Base-by-base conservation (phyloP, 1,140 invertebrate genomes). In the Drosophila melanogaster region DNA sequence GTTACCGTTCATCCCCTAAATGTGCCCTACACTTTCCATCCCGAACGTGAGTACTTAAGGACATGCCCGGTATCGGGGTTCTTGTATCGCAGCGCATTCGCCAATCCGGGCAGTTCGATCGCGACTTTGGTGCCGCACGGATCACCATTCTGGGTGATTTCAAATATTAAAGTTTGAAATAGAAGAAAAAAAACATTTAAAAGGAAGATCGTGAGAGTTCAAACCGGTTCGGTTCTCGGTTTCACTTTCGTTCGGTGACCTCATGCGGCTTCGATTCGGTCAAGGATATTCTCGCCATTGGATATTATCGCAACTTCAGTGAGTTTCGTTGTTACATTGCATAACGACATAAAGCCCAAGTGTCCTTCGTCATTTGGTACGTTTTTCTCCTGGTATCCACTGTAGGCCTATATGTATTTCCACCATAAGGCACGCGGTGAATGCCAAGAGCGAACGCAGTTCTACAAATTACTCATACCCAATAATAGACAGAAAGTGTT, bases 391-490 rank as follows among this genome's bases (percentile, higher is more conserved):
- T 96, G 94, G 95, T 95, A 95, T 96, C 96, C 96, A 97, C 96
- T 97, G 96, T 96, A 94, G 95, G 95, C 94, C 95, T 95, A 95
- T 97, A 97, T 97, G 95, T 96, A 92, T 93, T 94, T 92, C 93
- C 93, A 95, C 94, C 96, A 97, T 97, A 97, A 97, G 96, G 96
- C 96, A 97, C 96, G 96, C 96, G 96, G 96, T 97, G 96, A 97
- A 97, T 97, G 96, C 96, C 96, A 97, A 97, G 96, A 97, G 96
- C 95, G 95, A 95, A 95, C 95, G 94, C 92, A 93, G 92, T 78
- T 93, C 94, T 93, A 92, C 94, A 84, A 66, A 41, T 67, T 54
- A 8, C 54, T 65, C 64, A 56, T 55, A 66, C 38, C 12, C 38
- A 43, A 10, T 41, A 44, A 53, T 10, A 43, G 47, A 17, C 35